phyloP scores from a whole-genome alignment of 2,797 vertebrate genomes.

The Clarias pachynema region DNA sequence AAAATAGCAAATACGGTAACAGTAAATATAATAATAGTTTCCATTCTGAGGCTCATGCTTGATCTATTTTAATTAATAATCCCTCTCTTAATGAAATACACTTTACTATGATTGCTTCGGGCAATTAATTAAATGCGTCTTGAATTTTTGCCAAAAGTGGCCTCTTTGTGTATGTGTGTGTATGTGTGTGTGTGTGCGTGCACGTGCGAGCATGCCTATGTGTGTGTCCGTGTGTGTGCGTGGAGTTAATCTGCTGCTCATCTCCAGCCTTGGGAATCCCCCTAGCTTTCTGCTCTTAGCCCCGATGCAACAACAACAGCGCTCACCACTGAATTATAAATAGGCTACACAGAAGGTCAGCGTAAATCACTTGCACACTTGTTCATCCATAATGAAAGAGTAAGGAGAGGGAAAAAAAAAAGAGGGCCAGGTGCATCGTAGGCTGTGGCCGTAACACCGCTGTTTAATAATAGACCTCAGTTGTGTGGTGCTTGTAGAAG shows the following conservation, averaged over 20 bases:
- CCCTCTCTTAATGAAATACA: constrained; percentile 65
- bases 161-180: not conserved
- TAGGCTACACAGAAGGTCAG: constrained; percentile 38
- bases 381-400: constrained; percentile 45
- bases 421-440: not conserved
- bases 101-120: constrained; percentile 62
- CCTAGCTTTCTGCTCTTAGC: constrained; percentile 21
- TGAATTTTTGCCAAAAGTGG: constrained; percentile 47
- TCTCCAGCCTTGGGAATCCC: constrained; percentile 17
- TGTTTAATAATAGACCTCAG: constrained; percentile 22
- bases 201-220: not conserved
- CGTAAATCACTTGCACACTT: constrained; percentile 45
- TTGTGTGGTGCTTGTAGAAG: not conserved
- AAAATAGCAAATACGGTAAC: not conserved
- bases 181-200: not conserved
- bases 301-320: constrained; percentile 31
- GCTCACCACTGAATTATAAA: constrained; percentile 44
- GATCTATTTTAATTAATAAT: constrained; percentile 68
- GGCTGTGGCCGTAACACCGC: not conserved
- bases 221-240: not conserved
- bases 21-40: constrained; percentile 5
- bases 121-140: constrained; percentile 61
- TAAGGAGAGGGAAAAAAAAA: not conserved
- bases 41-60: constrained; percentile 46
- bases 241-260: constrained; percentile 18